Conservation (phyloP, 1,140 invertebrate species). For the Solen grandis region DNA sequence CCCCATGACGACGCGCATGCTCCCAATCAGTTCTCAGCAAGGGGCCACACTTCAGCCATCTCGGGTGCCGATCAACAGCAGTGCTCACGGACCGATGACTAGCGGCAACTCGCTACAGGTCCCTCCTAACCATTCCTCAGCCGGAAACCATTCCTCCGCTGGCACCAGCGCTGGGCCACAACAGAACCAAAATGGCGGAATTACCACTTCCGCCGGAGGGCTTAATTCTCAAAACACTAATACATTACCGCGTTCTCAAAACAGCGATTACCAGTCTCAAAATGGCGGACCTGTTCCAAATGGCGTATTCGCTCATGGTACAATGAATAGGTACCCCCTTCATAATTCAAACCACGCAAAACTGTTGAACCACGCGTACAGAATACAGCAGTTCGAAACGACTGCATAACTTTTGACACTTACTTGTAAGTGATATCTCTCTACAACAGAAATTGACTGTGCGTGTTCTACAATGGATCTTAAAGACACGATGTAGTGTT, state of each 20-base stretch:
- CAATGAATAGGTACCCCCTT: constrained; percentile 36
- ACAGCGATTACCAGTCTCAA: constrained; percentile 33
- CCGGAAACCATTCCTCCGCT: constrained; percentile 33
- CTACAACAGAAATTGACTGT: too few relatives aligned
- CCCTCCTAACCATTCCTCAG: constrained; percentile 25
- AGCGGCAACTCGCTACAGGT: constrained; percentile 1
- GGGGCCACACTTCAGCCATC: constrained; percentile 25
- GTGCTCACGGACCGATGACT: constrained; percentile 11
- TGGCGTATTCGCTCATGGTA: constrained; percentile 31
- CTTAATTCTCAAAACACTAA: constrained; percentile 43
- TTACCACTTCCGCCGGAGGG: constrained; percentile 46
- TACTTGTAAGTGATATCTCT: too few relatives aligned
- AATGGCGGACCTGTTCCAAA: constrained; percentile 53
- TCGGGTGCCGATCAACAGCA: constrained; percentile 24
- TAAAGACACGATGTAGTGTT: too few relatives aligned
- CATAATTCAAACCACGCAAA: constrained; percentile 59
- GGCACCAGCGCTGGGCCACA: constrained; percentile 7
- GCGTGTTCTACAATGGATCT: too few relatives aligned
- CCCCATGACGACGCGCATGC: constrained; percentile 16
- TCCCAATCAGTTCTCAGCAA: constrained; percentile 34
- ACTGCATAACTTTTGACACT: constrained; percentile 65
- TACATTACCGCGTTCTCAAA: constrained; percentile 40
- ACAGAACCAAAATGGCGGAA: constrained; percentile 53
- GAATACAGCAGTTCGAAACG: constrained; percentile 69
- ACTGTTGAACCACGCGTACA: constrained; percentile 64